Evolutionary conservation across 2,113 vertebrate genomes (phyloP), one percentile per base, ranked within the genome.

Genomic region (Rana temporaria): DNA sequence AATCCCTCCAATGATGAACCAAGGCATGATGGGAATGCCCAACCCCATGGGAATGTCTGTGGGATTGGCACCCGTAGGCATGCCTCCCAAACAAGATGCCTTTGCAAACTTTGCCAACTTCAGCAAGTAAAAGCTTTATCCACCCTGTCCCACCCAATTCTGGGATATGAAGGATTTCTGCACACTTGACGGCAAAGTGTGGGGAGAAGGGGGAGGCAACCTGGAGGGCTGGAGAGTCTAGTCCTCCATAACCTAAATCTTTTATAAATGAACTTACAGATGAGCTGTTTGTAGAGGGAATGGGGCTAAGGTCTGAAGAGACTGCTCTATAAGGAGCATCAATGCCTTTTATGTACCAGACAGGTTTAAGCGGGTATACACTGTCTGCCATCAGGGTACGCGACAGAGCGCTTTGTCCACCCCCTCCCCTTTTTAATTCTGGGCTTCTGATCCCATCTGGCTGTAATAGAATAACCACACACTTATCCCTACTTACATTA

Each of bases 91-190:
- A 94, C 96, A 95, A 88, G 96, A 99, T 92, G 96, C 96, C 94
- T 99, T 99, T 88, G 97, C 97, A 90, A 97, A 98, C 90, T 99
- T 99, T 76, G 96, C 93, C 91, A 99, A 98, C 94, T 99, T 99
- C 91, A 96, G 96, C 90, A 99, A 99, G 93, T 99, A 94, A 96
- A 89, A 93, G 86, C 90, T 91, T 90, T 85, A 82, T 75, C 26
- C 24, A 30, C 24, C 56, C 63, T 32, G 60, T 57, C 63, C 84
- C 84, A 85, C 85, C 16, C 62, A 70, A 80, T 85, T 87, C 89
- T 64, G 89, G 88, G 90, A 87, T 85, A 94, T 96, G 96, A 97
- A 97, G 95, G 94, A 95, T 94, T 96, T 90, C 93, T 94, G 90
- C 93, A 95, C 94, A 96, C 84, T 42, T 6, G n/a, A n/a, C 12